Evolutionary conservation across 2,113 vertebrate species (phyloP), one percentile per base, ranked within the genome.

Genomic region (Nesospiza acunhae): DNA sequence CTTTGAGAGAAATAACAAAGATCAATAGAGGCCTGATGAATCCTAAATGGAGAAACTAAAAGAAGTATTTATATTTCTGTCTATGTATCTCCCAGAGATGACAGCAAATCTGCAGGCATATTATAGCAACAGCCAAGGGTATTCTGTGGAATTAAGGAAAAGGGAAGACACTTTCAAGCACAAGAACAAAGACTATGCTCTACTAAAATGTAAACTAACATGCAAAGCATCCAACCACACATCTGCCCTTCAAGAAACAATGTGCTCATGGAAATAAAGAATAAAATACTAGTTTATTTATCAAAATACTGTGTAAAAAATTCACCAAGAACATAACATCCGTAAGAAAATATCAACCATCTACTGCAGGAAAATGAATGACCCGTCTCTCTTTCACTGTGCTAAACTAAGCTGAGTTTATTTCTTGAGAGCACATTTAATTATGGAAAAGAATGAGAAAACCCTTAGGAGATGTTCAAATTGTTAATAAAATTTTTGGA

Each of bases 51-150:
- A 91, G 90, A 96, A 98, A 97, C 89, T 95, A 95, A 97, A 96
- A 97, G 63, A 95, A 94, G 92, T 97, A 96, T 97, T 96, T 97
- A 94, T 97, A 95, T 96, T 92, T 96, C 90, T 94, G 69, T 84
- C 83, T 82, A 49, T 64, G 93, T 68, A 89, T 76, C 94, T 97
- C 94, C 83, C 63, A 80, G 92, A 87, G 74, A 68, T 73, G 77
- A 96, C 50, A 85, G 89, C 44, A 96, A 96, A 83, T 81, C 66
- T 66, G 37, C 53, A 86, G 46, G 55, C 66, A 74, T 53, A 64
- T 66, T 74, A 39, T 3, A 62, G 55, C 30, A n/a, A 72, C 16
- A 13, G 15, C 10, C 42, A 67, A 75, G 23, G 37, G 15, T 85
- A 70, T 77, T 64, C 77, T 75, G 44, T 47, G 30, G 52, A 86